These are phyloP conservation scores for Pseudonaja textilis DNA, from an alignment of 2,113 vertebrate genomes.

Conservation along the genomic window DNA sequence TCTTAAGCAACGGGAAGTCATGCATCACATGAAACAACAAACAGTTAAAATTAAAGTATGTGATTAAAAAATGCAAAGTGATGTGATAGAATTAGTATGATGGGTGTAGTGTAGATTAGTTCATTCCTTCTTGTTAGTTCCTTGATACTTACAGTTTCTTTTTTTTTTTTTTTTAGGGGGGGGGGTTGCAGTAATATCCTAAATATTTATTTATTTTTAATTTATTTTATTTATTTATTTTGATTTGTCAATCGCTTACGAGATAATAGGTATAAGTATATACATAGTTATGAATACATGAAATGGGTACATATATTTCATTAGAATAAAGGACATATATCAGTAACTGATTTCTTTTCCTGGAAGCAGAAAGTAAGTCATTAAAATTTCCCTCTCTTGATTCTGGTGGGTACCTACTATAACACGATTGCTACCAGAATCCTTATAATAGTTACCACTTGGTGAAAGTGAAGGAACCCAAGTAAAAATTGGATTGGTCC, in stretches of 20 bases:
- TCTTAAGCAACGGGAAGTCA: neutral
- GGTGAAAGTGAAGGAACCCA: neutral
- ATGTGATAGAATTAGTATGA: neutral
- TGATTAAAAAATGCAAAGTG: neutral
- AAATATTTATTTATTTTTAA: neutral
- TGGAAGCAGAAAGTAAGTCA: neutral
- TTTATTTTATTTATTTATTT: too few species aligned
- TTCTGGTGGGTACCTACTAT: neutral
- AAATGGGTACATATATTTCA: neutral
- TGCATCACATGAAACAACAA: neutral
- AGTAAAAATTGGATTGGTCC: slow-evolving; percentile 19
- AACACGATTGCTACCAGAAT: slow-evolving; percentile 11
- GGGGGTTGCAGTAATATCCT: neutral
- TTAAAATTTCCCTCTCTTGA: neutral
- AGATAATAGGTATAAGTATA: too few species aligned
- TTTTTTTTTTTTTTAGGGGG: neutral
- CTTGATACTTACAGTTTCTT: neutral
- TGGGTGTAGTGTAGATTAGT: neutral
- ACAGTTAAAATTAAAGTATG: slow-evolving; percentile 8
- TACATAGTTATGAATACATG: too few species aligned
- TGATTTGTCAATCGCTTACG: too few species aligned
- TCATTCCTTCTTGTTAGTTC: neutral
- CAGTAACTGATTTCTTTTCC: neutral
- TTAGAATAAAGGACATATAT: neutral
- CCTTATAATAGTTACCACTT: neutral